Conservation (phyloP, 2,888 invertebrate genomes). For the Apodemia hepburni region DNA sequence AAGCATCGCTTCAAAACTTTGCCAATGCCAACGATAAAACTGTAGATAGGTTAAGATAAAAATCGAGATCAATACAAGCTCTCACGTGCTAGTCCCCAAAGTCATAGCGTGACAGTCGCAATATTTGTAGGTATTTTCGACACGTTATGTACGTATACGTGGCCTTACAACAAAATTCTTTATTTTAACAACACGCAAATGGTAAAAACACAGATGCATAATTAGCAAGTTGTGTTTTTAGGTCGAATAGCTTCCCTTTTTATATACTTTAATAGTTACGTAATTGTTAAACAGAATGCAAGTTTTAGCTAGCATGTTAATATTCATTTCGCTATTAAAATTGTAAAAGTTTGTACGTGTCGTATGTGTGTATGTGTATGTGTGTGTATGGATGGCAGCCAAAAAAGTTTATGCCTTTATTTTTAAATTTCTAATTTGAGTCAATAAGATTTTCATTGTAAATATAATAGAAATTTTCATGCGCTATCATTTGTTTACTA, state of each 20-base stretch:
- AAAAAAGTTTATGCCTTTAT: too few species aligned
- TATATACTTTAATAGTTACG: background rate
- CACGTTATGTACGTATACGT: background rate
- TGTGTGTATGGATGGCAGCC: too few species aligned
- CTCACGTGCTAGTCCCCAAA: conserved; percentile 6
- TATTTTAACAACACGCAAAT: conserved; percentile 10
- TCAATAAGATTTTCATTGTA: too few species aligned
- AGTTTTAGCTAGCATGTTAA: background rate
- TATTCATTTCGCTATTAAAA: too few species aligned
- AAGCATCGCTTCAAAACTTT: conserved; percentile 18
- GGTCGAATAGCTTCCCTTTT: background rate
- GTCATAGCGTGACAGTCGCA: background rate
- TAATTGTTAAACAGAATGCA: conserved; percentile 3
- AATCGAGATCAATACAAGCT: conserved; percentile 7
- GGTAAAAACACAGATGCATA: background rate
- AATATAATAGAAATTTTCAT: too few species aligned
- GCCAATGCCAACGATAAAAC: conserved; percentile 10
- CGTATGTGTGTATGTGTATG: too few species aligned
- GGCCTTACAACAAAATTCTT: conserved; percentile 9
- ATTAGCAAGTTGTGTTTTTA: conserved; percentile 1
- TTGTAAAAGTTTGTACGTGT: too few species aligned
- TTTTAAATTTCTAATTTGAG: too few species aligned
- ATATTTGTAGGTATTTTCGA: conserved; percentile 2
- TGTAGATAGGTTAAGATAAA: conserved; percentile 4
- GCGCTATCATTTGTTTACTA: too few species aligned